These are phyloP conservation scores for Tragelaphus scriptus DNA, from an alignment of 2,113 vertebrate genomes.

Conservation along the genomic window DNA sequence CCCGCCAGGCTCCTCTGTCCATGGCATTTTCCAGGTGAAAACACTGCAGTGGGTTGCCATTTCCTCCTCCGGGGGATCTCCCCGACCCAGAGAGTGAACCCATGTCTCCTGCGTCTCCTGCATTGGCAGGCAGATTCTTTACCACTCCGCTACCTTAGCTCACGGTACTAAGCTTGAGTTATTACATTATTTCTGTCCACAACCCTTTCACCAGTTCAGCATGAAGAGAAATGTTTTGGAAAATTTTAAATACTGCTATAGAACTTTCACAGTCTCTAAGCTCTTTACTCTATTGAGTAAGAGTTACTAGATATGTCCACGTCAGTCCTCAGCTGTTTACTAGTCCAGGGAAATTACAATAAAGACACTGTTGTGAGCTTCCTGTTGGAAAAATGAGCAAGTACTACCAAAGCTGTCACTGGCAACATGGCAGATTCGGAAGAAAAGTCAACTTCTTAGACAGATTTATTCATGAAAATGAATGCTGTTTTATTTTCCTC, in stretches of 20 bases:
- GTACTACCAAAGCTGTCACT: not conserved
- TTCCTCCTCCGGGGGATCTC: not conserved
- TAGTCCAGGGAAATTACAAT: not conserved
- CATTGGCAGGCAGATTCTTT: not conserved
- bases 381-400: not conserved
- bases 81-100: not conserved
- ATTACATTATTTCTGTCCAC: not conserved
- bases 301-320: not conserved
- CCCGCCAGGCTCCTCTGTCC: not conserved
- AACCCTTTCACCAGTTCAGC: not conserved
- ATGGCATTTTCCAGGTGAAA: not conserved
- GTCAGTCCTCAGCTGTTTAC: not conserved
- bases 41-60: not conserved
- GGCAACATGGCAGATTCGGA: not conserved
- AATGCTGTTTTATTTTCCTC: not conserved
- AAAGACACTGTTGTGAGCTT: not conserved
- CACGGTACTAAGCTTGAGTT: not conserved
- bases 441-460: not conserved
- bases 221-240: not conserved
- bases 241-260: not conserved
- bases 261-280: not conserved
- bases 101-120: not conserved
- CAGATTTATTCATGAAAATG: conserved; percentile 34
- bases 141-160: not conserved
- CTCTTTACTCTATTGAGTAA: not conserved